Percentiles rank a stretch among this genome's conserved stretches.
Evolutionary conservation across 1,140 invertebrate species (phyloP).

Genomic region (Heliconius congener): DNA sequence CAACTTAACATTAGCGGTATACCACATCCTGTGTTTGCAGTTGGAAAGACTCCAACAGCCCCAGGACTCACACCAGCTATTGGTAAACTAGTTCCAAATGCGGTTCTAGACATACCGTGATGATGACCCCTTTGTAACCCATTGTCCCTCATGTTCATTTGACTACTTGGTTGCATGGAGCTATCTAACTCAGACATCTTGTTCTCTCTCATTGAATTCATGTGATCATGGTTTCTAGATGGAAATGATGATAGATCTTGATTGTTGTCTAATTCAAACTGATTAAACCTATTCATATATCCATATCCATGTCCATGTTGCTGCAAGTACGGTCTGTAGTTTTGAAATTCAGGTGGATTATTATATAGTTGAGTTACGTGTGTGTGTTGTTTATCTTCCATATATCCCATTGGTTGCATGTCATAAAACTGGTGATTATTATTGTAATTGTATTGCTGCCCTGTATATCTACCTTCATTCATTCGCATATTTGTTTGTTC

Average conservation of each 20-base stretch:
- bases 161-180: constrained; percentile 49
- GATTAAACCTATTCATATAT: constrained; percentile 16
- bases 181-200: constrained; percentile 44
- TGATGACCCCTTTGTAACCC: constrained; percentile 37
- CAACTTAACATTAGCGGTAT: constrained; percentile 69
- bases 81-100: constrained; percentile 33
- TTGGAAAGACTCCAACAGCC: constrained; percentile 65
- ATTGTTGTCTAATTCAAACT: constrained; percentile 15
- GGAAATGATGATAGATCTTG: constrained; percentile 21
- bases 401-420: constrained; percentile 12
- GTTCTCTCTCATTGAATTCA: constrained; percentile 31
- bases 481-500: constrained; percentile 20
- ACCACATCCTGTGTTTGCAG: constrained; percentile 60
- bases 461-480: not conserved
- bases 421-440: constrained; percentile 1
- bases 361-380: not conserved
- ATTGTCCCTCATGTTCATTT: constrained; percentile 49
- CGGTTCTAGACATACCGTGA: constrained; percentile 31
- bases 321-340: constrained; percentile 7
- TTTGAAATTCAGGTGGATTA: constrained; percentile 15
- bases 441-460: constrained; percentile 1
- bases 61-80: constrained; percentile 34
- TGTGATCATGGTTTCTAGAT: constrained; percentile 31
- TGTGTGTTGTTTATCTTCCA: constrained; percentile 22
- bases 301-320: constrained; percentile 33